phyloP scores from a whole-genome alignment of 30 jellyfish, hydroid and myxozoan species.

The Turritopsis rubra region DNA sequence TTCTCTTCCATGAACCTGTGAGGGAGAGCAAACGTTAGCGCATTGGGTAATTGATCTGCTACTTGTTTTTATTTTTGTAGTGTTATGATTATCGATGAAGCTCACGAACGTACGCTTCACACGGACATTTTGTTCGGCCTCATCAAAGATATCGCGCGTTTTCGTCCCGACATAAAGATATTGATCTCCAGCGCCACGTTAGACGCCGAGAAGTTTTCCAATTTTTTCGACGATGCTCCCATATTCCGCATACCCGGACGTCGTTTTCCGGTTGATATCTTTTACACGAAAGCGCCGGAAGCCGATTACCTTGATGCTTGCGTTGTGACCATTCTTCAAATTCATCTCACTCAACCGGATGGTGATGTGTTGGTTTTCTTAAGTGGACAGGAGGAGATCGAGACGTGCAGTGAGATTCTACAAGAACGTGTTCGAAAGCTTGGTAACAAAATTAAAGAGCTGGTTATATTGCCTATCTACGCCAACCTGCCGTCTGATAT shows the following conservation, averaged over 20 bases:
- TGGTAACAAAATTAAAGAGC: conserved; percentile 88
- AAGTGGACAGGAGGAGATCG: conserved; percentile 99
- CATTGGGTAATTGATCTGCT: no score
- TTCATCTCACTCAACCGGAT: conserved; percentile 96
- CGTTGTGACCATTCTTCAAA: conserved; percentile 97
- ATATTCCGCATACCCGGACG: conserved; percentile 99
- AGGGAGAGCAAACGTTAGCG: no score
- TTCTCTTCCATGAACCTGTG: neutral
- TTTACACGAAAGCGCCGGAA: conserved; percentile 99
- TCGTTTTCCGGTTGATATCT: conserved; percentile 96
- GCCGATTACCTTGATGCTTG: conserved; percentile 99
- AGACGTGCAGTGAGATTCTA: conserved; percentile 85
- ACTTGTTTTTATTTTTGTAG: conserved; percentile 16
- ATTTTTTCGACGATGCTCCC: conserved; percentile 99
- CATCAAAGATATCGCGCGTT: conserved; percentile 96
- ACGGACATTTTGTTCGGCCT: conserved; percentile 96
- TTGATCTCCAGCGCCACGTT: conserved; percentile 98
- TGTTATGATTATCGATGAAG: conserved; percentile 97
- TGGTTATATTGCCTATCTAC: conserved; percentile 83
- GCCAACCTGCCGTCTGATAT: conserved; percentile 98
- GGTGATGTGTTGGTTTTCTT: conserved; percentile 96
- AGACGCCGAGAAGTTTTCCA: conserved; percentile 98
- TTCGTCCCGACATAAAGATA: conserved; percentile 84
- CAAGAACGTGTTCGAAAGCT: conserved; percentile 82
- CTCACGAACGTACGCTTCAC: conserved; percentile 98